A percentile compares a stretch with the other conserved stretches of the same genome.
These are phyloP conservation scores for Oreochromis tanganicae DNA, from an alignment of 2,113 vertebrate genomes.

Conservation along the genomic window DNA sequence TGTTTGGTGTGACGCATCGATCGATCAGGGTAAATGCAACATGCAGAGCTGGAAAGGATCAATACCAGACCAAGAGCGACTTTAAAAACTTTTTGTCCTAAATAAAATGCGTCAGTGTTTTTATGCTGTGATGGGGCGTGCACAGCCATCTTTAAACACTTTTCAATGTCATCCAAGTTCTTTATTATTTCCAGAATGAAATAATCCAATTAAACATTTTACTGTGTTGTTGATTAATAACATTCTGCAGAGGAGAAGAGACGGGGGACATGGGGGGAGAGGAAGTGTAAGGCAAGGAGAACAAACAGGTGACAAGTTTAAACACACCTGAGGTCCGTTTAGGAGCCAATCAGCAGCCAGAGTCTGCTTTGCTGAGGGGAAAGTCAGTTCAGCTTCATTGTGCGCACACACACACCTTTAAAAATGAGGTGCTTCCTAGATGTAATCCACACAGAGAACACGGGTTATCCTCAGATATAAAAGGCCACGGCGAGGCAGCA, in stretches of 20 bases:
- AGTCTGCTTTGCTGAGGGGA: background rate
- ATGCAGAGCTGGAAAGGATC: background rate
- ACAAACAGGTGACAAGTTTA: background rate
- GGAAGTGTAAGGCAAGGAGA: background rate
- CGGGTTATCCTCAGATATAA: background rate
- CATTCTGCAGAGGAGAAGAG: background rate
- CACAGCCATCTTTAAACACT: background rate
- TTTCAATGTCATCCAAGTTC: background rate
- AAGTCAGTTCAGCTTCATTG: background rate
- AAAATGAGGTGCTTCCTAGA: background rate
- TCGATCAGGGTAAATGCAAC: background rate
- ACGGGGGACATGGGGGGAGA: background rate
- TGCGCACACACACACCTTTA: background rate
- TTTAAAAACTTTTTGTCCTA: background rate
- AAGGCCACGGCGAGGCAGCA: background rate
- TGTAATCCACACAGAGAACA: background rate
- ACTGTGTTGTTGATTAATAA: background rate
- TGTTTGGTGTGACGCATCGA: background rate
- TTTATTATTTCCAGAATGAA: background rate
- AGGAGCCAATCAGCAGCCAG: background rate
- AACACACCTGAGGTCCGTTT: background rate
- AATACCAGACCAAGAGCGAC: background rate
- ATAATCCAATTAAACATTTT: background rate
- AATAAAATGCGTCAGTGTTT: background rate
- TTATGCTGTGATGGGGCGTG: background rate